A percentile compares a stretch with the other conserved stretches of the same genome.
Conservation (phyloP, 2,797 vertebrate genomes). For the Sparus aurata region DNA sequence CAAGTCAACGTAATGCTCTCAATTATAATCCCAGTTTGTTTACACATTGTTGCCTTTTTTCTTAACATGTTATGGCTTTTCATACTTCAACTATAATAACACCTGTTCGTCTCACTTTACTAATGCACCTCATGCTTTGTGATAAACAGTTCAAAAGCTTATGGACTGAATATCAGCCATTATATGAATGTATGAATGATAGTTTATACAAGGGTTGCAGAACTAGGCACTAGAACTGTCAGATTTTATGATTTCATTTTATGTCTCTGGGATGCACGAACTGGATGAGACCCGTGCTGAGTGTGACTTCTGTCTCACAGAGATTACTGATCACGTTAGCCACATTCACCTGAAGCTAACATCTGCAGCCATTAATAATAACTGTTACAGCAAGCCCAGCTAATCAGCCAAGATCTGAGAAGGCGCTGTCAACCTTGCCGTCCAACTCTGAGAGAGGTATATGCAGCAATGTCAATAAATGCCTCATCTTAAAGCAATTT, state of each 20-base stretch:
- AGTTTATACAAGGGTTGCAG: background rate
- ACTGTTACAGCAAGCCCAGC: too few species aligned
- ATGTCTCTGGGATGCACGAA: too few species aligned
- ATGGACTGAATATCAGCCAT: background rate
- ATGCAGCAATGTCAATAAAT: too few species aligned
- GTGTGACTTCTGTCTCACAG: too few species aligned
- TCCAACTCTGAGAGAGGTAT: too few species aligned
- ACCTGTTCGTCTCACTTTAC: background rate
- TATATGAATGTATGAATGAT: background rate
- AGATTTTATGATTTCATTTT: too few species aligned
- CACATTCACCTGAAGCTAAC: too few species aligned
- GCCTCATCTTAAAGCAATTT: too few species aligned
- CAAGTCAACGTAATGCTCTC: background rate
- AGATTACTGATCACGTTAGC: too few species aligned
- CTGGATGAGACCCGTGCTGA: too few species aligned
- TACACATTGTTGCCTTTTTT: background rate
- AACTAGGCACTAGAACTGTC: background rate
- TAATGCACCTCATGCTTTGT: background rate
- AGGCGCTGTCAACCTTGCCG: background rate
- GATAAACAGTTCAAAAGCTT: background rate
- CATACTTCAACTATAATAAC: background rate
- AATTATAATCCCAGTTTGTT: background rate
- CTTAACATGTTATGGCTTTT: background rate
- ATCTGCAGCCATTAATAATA: too few species aligned
- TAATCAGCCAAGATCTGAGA: too few species aligned